Base-by-base conservation (phyloP, 2,113 vertebrate species). In the Jacana jacana region DNA sequence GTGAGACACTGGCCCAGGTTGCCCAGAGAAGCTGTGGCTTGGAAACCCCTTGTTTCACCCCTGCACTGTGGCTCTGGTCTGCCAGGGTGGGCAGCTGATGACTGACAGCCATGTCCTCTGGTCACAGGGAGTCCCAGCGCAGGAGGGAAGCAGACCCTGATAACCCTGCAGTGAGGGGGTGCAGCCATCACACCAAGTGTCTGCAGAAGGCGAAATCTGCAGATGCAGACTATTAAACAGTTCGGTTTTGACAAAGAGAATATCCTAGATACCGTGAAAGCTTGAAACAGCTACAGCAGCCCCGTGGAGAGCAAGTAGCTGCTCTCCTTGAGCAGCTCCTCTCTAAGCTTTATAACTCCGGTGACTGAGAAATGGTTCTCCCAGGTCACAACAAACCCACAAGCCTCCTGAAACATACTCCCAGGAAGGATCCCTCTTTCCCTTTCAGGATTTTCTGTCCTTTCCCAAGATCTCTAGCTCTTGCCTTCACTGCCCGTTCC, bases 1-100 rank as follows among this genome's bases (percentile, higher is more conserved):
- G 35, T 63, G 25, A 63, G 60, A 2, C 25, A 2, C 37, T 39
- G 60, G 25, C 3, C 5, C 15, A 30, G 27, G 39, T 10, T 40
- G 61, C 37, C 39, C 39, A 30, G 17, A 40, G 61, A 40, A 64
- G 61, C 27, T 64, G 61, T 30, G 37, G 61, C 7, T 48, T 4
- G 2, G 49, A 24, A 39, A 54, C 55, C 23, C 3, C 18, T 40
- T 10, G 4, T 63, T 71, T 63, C 28, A 52, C 23, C 25, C 1
- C 0, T 12, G 14, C 22, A 8, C 8, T 11, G 12, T n/a, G 65
- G 55, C 24, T 2, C 15, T 17, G 6, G 33, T 27, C 16, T 44
- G 44, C 48, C 33, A 28, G 28, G 28, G 28, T n/a, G 17, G 75
- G n/a, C 15, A 23, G 4, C 3, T 40, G 48, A 57, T 48, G 49